Base-by-base conservation (phyloP, 2,888 invertebrate species). In the Leptopilina myrica region DNA sequence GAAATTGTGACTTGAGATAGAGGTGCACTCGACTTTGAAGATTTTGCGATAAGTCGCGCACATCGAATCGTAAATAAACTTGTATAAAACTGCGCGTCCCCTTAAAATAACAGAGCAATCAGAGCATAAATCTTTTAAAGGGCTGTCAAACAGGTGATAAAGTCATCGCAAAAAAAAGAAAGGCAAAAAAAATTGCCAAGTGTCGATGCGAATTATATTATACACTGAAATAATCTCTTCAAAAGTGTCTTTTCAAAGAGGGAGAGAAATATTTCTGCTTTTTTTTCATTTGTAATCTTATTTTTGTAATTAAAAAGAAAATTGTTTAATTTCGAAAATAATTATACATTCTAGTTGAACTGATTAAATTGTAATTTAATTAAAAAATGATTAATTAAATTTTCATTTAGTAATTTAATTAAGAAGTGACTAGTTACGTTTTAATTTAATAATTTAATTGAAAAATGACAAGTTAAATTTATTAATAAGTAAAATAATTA, bases 41-140 rank as follows among this genome's bases (percentile, higher is more conserved):
- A 73, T 73, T 73, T 73, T 33, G 33, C 53, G 73, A 73, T 73
- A 73, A 73, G 73, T 73, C 73, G 56, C 73, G 49, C 49, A 73
- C 56, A 73, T 73, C 73, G 73, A 73, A 73, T 73, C 73, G 73
- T 73, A 73, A 73, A 73, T 73, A 73, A 56, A 73, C 73, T 73
- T 73, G 73, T 73, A 43, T 43, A 73, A 73, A 73, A 73, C 11
- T 49, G 49, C 49, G 56, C 9, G 56, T 33, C 56, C 40, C n/a
- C 73, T 73, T 33, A 56, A 73, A 73, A 73, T 73, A 73, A 73
- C 40, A 73, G 33, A 9, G 73, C 56, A 73, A 56, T 73, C 73
- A 33, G 33, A 73, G 73, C 56, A 73, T 73, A 56, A 73, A 73
- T 73, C 73, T 73, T 49, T 49, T 56, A 73, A 73, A 56, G n/a